phyloP scores from a whole-genome alignment of 2,888 invertebrate species.

The Caenorhabditis wallacei region DNA sequence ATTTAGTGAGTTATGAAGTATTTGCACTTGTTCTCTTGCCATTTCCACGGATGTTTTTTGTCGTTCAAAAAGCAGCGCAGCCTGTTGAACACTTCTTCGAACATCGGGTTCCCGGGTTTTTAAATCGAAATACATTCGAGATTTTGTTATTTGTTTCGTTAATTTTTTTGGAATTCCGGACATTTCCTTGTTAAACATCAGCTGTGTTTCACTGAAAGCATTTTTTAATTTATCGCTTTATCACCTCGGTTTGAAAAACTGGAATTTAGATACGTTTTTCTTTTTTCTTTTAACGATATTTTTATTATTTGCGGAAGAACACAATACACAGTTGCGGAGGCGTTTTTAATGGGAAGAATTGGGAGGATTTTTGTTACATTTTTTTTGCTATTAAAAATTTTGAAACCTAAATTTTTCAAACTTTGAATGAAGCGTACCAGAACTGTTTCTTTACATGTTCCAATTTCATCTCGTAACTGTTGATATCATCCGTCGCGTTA shows the following conservation, averaged over 20 bases:
- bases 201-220: slow-evolving; percentile 62
- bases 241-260: not conserved
- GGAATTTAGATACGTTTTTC: too few relatives aligned
- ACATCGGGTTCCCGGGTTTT: slow-evolving; percentile 46
- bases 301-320: not conserved
- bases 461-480: slow-evolving; percentile 56
- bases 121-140: slow-evolving; percentile 50
- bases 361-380: too few relatives aligned
- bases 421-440: too few relatives aligned
- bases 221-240: not conserved
- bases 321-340: not conserved
- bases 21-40: slow-evolving; percentile 47
- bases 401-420: too few relatives aligned
- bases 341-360: too few relatives aligned
- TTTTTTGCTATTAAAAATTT: too few relatives aligned
- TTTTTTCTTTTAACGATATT: not conserved
- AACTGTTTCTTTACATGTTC: slow-evolving; percentile 51
- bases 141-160: slow-evolving; percentile 55
- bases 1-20: slow-evolving; percentile 42
- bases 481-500: slow-evolving; percentile 60
- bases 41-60: slow-evolving; percentile 53
- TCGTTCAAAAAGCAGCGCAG: slow-evolving; percentile 53
- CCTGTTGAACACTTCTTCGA: slow-evolving; percentile 53
- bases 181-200: slow-evolving; percentile 54
- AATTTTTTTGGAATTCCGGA: slow-evolving; percentile 40